A percentile compares a stretch with the other conserved stretches of the same genome.
Evolutionary conservation across 2,113 vertebrate genomes (phyloP).

Genomic region (Siphamia tubifer): DNA sequence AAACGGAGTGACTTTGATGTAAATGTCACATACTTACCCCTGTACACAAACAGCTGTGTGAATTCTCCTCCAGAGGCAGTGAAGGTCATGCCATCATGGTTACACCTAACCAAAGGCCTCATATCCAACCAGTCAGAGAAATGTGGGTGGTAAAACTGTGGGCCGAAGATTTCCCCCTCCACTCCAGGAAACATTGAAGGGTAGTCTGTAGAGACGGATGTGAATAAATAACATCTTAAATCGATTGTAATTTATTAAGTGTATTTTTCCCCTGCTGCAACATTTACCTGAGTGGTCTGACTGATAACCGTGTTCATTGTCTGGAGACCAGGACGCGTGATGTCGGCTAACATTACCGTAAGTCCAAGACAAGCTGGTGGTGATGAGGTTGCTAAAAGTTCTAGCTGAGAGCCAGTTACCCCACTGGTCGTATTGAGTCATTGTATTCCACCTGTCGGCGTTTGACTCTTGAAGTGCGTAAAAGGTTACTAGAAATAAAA

Average conservation of each 20-base stretch:
- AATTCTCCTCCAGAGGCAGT: conserved; percentile 61
- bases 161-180: conserved; percentile 34
- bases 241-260: no score
- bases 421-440: not conserved
- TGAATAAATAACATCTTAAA: not conserved
- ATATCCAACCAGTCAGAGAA: conserved; percentile 53
- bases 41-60: conserved; percentile 66
- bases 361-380: conserved; percentile 5
- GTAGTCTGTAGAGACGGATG: not conserved
- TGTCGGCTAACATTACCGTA: not conserved
- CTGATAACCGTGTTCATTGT: conserved; percentile 33
- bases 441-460: not conserved
- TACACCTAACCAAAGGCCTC: conserved; percentile 69
- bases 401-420: not conserved
- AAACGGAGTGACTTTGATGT: no score
- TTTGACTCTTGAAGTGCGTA: not conserved
- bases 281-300: conserved; percentile 53
- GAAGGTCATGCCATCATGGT: conserved; percentile 63
- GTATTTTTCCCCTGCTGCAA: no score
- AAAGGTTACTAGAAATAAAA: conserved; percentile 25
- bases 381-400: not conserved
- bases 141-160: not conserved
- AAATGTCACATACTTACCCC: no score
- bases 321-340: not conserved
- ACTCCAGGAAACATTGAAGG: conserved; percentile 37